Evolutionary conservation across 2,888 invertebrate genomes (phyloP), one percentile per base, ranked within the genome.

Genomic region (Ypsolopha scabrella): DNA sequence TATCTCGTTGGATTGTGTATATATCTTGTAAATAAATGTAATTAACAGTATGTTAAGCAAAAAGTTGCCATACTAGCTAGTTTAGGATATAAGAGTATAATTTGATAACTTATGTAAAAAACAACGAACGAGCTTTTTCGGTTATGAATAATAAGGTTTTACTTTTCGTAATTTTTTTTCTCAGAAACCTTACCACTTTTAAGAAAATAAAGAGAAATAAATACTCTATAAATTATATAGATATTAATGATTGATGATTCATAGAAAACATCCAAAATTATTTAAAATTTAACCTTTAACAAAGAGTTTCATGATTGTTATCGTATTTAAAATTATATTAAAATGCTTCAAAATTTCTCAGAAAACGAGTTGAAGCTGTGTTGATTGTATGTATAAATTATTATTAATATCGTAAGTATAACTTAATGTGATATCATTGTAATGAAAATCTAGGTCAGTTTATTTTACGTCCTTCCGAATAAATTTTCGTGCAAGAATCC

Each of bases 41-140:
- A 52, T 53, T 52, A 52, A 52, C 51, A 48, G 47, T 53, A 49
- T 52, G 51, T 53, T 48, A 56, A 54, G 56, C 54, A 53, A 53
- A 55, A 56, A 53, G 58, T 57, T 57, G 58, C 58, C 58, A 58
- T 58, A 57, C 52, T 58, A 58, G 57, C 60, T 68, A 63, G 14
- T 36, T 36, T 50, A 50, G 50, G 6, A 37, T 51, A 13, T 38
- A 14, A 34, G 6, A 13, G 10, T 58, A 57, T 56, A 53, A 52
- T 51, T 33, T 56, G 57, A 58, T 52, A 57, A 53, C 24, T 51
- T 52, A 35, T 48, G 47, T 36, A 36, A 53, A 54, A 44, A 45
- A 47, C 51, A 36, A 46, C 36, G 6, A 43, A 41, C 41, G 47
- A 33, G 13, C 43, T 43, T 43, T 43, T 24, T 43, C 24, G 43